phyloP scores from a whole-genome alignment of 92 coral and sea anemone genomes.

The Porites lobata region DNA sequence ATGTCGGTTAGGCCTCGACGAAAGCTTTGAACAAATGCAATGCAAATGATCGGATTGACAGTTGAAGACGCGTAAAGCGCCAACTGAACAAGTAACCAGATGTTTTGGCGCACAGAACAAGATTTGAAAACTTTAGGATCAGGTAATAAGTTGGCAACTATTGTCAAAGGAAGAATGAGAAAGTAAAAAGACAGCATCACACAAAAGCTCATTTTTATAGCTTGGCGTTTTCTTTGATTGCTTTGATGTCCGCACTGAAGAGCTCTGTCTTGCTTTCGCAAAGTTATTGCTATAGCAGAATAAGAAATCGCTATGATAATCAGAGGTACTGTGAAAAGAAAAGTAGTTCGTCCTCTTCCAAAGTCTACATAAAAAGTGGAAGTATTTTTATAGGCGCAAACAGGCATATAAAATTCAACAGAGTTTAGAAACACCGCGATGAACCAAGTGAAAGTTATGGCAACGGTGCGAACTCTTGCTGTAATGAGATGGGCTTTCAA shows the following conservation, averaged over 20 bases:
- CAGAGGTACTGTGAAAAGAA: neutral
- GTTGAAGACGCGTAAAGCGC: slow-evolving; percentile 50
- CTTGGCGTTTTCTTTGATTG: slow-evolving; percentile 40
- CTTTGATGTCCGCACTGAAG: slow-evolving; percentile 1
- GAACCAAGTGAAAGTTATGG: slow-evolving; percentile 10
- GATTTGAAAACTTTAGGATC: neutral
- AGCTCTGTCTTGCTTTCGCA: neutral
- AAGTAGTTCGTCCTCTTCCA: neutral
- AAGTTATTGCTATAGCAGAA: slow-evolving; percentile 37
- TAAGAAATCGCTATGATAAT: slow-evolving; percentile 30
- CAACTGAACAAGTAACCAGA: slow-evolving; percentile 18
- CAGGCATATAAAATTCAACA: neutral
- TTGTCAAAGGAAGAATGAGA: slow-evolving; percentile 1
- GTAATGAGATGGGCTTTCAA: neutral
- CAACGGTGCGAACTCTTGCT: neutral
- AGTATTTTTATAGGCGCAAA: neutral
- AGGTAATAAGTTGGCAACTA: slow-evolving; percentile 3
- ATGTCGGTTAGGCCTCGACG: slow-evolving; percentile 11
- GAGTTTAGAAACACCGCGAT: neutral
- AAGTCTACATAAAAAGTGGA: neutral
- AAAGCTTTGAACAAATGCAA: slow-evolving; percentile 53
- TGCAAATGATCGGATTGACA: slow-evolving; percentile 61
- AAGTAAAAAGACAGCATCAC: slow-evolving; percentile 1
- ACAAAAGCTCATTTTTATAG: slow-evolving; percentile 25
- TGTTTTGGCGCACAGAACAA: neutral